Evolutionary conservation across 2,888 invertebrate species (phyloP).

Genomic region (Thecophora atra): DNA sequence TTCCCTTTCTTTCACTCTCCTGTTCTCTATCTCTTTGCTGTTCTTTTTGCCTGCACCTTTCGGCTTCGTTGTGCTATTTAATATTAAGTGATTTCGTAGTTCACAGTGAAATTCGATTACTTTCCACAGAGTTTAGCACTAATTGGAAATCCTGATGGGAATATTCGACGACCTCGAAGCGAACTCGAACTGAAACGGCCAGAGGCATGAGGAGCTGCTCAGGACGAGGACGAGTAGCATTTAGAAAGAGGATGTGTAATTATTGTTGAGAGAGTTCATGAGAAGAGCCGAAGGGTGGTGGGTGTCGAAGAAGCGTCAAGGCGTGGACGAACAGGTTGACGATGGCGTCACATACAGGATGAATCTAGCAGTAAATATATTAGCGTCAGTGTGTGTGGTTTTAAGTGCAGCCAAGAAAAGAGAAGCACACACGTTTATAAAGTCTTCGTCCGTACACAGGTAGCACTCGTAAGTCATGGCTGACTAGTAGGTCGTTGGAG

Average conservation of each 20-base stretch:
- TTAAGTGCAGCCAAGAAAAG: background rate
- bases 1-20: background rate
- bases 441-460: background rate
- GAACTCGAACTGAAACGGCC: slow-evolving; percentile 23
- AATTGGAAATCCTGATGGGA: slow-evolving; percentile 51
- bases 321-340: slow-evolving; percentile 17
- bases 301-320: background rate
- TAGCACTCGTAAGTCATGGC: slow-evolving; percentile 9
- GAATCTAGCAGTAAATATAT: background rate
- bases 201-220: background rate
- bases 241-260: slow-evolving; percentile 46
- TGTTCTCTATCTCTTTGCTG: background rate
- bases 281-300: background rate
- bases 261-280: slow-evolving; percentile 45
- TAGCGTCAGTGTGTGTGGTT: background rate
- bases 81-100: slow-evolving; percentile 37
- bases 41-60: background rate
- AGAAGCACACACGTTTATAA: background rate
- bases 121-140: slow-evolving; percentile 51
- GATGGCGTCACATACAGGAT: slow-evolving; percentile 1
- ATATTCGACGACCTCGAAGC: slow-evolving; percentile 41
- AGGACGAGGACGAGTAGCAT: background rate
- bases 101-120: slow-evolving; percentile 49
- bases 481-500: slow-evolving; percentile 12
- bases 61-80: slow-evolving; percentile 19